A percentile compares a stretch with the other conserved stretches of the same genome.
phyloP scores from a whole-genome alignment of 2,888 invertebrate species.

The Drosophila atripex region DNA sequence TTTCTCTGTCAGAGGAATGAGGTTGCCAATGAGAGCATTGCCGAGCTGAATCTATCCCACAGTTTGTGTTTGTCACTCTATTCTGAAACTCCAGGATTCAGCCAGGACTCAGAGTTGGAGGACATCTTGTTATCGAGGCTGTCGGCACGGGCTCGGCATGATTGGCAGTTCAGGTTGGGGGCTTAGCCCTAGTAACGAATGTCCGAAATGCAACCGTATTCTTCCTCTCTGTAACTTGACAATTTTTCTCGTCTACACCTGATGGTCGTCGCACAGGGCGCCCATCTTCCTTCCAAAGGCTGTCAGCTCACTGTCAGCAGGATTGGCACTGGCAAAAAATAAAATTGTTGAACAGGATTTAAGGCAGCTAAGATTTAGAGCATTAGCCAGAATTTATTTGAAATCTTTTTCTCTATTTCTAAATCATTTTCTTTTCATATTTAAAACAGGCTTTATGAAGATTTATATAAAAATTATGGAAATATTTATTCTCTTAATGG shows the following conservation, averaged over 20 bases:
- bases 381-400: neutral
- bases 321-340: constrained; percentile 1
- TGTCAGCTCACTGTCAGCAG: constrained; percentile 28
- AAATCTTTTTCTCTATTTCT: neutral
- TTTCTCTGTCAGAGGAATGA: constrained; percentile 60
- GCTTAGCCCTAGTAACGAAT: constrained; percentile 38
- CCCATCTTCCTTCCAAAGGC: constrained; percentile 17
- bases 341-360: neutral
- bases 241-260: constrained; percentile 28
- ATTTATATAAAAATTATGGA: too few relatives aligned
- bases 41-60: constrained; percentile 62
- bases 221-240: constrained; percentile 47
- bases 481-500: too few relatives aligned
- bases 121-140: constrained; percentile 70
- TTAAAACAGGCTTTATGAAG: too few relatives aligned
- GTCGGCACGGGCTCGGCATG: constrained; percentile 58
- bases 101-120: constrained; percentile 19
- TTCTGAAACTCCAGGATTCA: constrained; percentile 28
- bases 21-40: constrained; percentile 31
- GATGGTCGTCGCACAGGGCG: constrained; percentile 8
- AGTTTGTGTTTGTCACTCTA: constrained; percentile 73
- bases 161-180: constrained; percentile 75
- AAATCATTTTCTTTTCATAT: neutral
- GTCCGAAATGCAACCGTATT: constrained; percentile 43
- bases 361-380: neutral